These are phyloP conservation scores for Ophion slaviceki DNA, from an alignment of 2,888 invertebrate species.

Conservation along the genomic window DNA sequence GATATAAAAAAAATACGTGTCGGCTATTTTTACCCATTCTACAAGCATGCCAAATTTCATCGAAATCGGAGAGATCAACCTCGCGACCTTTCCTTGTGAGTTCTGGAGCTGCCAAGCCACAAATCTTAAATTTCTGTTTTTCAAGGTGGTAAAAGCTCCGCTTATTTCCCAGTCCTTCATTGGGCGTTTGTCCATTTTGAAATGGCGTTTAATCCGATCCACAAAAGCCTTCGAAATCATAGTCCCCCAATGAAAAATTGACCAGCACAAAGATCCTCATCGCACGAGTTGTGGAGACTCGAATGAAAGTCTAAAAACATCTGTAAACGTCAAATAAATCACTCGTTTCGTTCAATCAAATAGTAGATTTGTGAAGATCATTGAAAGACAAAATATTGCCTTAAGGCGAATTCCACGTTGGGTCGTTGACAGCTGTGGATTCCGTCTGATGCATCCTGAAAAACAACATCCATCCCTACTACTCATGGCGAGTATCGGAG, in stretches of 20 bases:
- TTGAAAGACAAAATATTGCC: background rate
- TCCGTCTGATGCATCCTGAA: background rate
- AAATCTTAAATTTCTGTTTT: too few species aligned
- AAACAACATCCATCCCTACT: slow-evolving; percentile 4
- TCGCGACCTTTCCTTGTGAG: too few species aligned
- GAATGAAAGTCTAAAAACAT: background rate
- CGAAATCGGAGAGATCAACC: too few species aligned
- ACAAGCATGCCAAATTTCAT: too few species aligned
- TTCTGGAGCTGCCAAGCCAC: too few species aligned
- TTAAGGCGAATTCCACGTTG: background rate
- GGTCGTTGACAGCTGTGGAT: background rate
- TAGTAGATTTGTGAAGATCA: background rate
- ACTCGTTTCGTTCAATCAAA: background rate
- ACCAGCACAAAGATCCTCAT: background rate
- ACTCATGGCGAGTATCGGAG: slow-evolving; percentile 11
- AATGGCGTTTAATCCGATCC: background rate
- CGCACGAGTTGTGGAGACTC: background rate
- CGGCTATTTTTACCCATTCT: too few species aligned
- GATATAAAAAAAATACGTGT: too few species aligned
- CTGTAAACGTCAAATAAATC: background rate
- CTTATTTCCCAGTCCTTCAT: too few species aligned
- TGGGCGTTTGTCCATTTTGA: background rate
- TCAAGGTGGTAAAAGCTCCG: too few species aligned
- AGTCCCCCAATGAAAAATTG: background rate
- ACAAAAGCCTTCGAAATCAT: background rate